Base-by-base conservation (phyloP, 2,888 invertebrate species). In the Griposia aprilina region DNA sequence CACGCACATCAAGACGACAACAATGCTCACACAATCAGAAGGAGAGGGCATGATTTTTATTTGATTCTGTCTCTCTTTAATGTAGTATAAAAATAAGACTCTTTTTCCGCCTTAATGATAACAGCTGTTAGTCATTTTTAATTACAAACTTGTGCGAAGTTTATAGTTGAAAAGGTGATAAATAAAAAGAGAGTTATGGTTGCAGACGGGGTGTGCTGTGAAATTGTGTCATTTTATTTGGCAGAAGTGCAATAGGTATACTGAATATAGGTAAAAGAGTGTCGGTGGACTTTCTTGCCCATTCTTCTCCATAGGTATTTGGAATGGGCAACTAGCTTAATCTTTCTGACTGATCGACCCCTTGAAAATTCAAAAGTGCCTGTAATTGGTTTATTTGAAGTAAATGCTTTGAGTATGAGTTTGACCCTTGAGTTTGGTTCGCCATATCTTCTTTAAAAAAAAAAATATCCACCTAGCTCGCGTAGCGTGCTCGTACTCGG, bases 81-180 rank as follows among this genome's bases (percentile, higher is more conserved):
- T 20, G 6, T 26, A 50, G 1, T 41, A 60, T 13, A 72, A 66
- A 72, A 66, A 26, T 20, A 55, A 60, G 52, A 26, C 10, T 48
- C 41, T 2, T 41, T 79, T 78, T 23, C 4, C 3, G 17, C 15
- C 41, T 4, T 62, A 50, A 57, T 73, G 41, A 45, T 45, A 68
- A 52, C 45, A 62, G 63, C n/a, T n/a, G n/a, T 81, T 30, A 59
- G 4, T 65, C 30, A 81, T 81, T 74, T 74, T 69, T 81, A 80
- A 74, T 68, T 68, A 63, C 55, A 41, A 66, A 41, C 36, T 66
- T 67, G 55, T 20, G 26, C 23, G 26, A 72, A 66, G 45, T 41
- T 26, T 65, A 52, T 17, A 57, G 50, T 63, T 81, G 30, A 74
- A 68, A 80, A 72, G 15, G 50, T 73, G 20, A 30, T 59, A n/a